A percentile compares a stretch with the other conserved stretches of the same genome.
phyloP scores from a whole-genome alignment of 1,140 invertebrate genomes.

The Pseudachorutes palmiensis region DNA sequence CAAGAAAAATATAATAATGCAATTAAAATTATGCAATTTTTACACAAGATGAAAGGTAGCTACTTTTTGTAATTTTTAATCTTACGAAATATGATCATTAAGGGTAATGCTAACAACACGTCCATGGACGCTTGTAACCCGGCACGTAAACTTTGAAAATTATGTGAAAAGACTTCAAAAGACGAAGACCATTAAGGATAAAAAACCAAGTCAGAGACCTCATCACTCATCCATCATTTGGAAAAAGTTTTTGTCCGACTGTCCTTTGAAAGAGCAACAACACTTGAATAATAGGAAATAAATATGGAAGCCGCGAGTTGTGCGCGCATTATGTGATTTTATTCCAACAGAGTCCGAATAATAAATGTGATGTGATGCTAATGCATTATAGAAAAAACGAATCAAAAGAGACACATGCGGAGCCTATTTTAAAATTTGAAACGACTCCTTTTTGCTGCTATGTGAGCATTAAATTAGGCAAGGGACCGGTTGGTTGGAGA shows the following conservation, averaged over 20 bases:
- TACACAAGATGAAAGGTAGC: no score
- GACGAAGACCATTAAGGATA: no score
- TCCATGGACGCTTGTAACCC: no score
- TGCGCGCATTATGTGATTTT: background rate
- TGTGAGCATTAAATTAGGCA: slow-evolving; percentile 12
- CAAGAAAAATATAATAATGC: no score
- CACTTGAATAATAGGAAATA: background rate
- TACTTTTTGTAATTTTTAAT: no score
- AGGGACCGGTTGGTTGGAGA: slow-evolving; percentile 8
- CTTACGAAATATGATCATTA: no score
- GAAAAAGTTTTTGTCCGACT: slow-evolving; percentile 2
- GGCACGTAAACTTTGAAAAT: no score
- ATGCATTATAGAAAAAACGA: slow-evolving; percentile 4
- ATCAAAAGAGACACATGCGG: slow-evolving; percentile 24
- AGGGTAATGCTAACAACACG: no score
- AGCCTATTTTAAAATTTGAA: slow-evolving; percentile 38
- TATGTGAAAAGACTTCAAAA: background rate
- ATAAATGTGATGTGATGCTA: background rate
- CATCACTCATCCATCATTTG: slow-evolving; percentile 5
- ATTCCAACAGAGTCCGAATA: background rate
- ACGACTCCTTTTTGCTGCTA: slow-evolving; percentile 28
- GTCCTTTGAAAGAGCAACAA: background rate
- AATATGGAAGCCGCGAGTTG: background rate
- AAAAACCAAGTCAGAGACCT: background rate
- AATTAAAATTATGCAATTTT: no score